These are phyloP conservation scores for Zaprionus ghesquierei DNA, from an alignment of 1,140 invertebrate genomes.

Conservation along the genomic window DNA sequence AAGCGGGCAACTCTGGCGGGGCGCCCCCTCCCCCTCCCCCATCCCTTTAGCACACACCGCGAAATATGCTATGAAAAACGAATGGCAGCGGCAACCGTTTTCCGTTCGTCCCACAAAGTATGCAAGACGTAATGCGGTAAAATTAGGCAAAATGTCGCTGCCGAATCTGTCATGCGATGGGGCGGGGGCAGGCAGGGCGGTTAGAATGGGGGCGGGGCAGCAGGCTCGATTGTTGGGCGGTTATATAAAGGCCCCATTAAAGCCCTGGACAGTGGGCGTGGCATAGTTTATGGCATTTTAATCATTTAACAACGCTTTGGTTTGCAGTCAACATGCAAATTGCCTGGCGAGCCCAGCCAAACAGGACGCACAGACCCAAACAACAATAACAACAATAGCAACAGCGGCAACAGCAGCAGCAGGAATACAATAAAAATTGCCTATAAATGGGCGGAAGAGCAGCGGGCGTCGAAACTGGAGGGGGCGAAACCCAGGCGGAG, in stretches of 20 bases:
- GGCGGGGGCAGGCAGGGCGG: background rate
- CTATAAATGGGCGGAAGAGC: conserved; percentile 73
- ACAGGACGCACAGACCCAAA: conserved; percentile 37
- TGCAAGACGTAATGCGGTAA: conserved; percentile 37
- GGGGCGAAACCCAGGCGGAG: background rate
- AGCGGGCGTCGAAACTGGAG: conserved; percentile 6
- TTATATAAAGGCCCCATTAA: conserved; percentile 51
- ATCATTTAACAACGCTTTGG: conserved; percentile 71
- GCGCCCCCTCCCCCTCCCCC: no score
- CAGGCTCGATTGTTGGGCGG: background rate
- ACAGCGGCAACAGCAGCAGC: conserved; percentile 14
- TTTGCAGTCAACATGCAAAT: conserved; percentile 78
- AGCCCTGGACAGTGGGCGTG: conserved; percentile 16
- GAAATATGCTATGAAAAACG: conserved; percentile 24
- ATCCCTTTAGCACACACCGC: background rate
- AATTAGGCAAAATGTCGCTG: conserved; percentile 39
- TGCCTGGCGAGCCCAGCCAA: conserved; percentile 48
- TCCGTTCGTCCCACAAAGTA: conserved; percentile 7
- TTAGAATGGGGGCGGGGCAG: background rate
- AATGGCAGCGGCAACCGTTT: background rate
- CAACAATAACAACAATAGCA: conserved; percentile 28
- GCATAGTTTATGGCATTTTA: conserved; percentile 75
- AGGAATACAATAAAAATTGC: conserved; percentile 73
- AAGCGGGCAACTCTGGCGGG: no score
- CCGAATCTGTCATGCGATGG: background rate